Evolutionary conservation across 2,888 invertebrate species (phyloP).

Genomic region (Asteroscopus sphinx): DNA sequence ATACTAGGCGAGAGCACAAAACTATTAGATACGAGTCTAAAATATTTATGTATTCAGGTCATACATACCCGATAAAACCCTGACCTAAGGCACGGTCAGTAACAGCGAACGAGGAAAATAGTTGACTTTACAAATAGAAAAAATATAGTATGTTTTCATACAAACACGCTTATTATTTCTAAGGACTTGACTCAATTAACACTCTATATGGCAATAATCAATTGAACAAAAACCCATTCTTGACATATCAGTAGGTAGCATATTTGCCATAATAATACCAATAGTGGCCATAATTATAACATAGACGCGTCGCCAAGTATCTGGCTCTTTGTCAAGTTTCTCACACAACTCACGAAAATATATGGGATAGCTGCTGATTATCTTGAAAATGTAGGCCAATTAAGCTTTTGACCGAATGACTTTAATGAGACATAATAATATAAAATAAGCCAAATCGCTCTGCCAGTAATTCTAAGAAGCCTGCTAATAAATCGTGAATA

Average conservation of each 20-base stretch:
- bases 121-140: constrained; percentile 5
- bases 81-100: constrained; percentile 26
- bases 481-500: constrained; percentile 61
- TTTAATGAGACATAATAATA: constrained; percentile 65
- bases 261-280: constrained; percentile 20
- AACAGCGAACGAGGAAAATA: constrained; percentile 16
- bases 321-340: constrained; percentile 25
- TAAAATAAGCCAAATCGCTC: constrained; percentile 59
- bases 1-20: too few relatives aligned
- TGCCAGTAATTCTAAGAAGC: constrained; percentile 62
- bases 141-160: constrained; percentile 14
- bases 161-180: constrained; percentile 11
- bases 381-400: constrained; percentile 72
- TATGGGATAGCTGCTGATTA: constrained; percentile 50
- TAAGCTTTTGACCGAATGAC: constrained; percentile 63
- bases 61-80: constrained; percentile 1
- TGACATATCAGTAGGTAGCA: constrained; percentile 7
- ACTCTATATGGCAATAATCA: constrained; percentile 39
- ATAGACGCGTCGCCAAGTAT: constrained; percentile 8
- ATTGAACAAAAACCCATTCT: constrained; percentile 23
- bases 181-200: constrained; percentile 40
- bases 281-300: constrained; percentile 23
- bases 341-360: constrained; percentile 44
- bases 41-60: neutral
- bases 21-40: too few relatives aligned